A percentile compares a stretch with the other conserved stretches of the same genome.
Evolutionary conservation across 2,113 vertebrate species (phyloP).

Genomic region (Psilopogon haemacephalus): DNA sequence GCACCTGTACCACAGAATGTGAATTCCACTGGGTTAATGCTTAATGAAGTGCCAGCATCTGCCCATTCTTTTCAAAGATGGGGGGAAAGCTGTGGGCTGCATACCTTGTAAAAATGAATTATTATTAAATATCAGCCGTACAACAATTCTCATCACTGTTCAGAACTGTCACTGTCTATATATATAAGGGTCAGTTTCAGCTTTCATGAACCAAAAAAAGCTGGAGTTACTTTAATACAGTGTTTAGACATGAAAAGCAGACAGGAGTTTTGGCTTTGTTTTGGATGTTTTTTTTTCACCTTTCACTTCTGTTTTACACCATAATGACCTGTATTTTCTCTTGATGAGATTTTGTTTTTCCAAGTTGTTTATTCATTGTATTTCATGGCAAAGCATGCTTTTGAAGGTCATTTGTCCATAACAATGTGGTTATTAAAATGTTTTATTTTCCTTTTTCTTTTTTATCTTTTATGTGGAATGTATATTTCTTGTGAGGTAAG

Average conservation of each 20-base stretch:
- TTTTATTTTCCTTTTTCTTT: constrained; percentile 81
- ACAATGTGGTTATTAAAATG: constrained; percentile 76
- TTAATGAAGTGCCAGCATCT: background rate
- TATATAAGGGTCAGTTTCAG: background rate
- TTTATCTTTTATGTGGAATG: constrained; percentile 90
- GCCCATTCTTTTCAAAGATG: background rate
- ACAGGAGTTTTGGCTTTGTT: background rate
- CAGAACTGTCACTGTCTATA: background rate
- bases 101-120: background rate
- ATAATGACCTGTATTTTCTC: background rate
- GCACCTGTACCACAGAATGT: background rate
- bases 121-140: background rate
- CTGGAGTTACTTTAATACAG: background rate
- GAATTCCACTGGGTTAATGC: background rate
- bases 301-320: background rate
- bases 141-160: background rate
- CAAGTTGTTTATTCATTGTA: constrained; percentile 42
- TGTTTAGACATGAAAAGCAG: background rate
- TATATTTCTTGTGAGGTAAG: constrained; percentile 95
- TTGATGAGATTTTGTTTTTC: constrained; percentile 13
- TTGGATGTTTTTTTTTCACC: background rate
- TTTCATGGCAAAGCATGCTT: constrained; percentile 67
- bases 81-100: background rate
- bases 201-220: background rate
- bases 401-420: constrained; percentile 73